Percentiles rank a stretch among this genome's conserved stretches.
Evolutionary conservation across 2,888 invertebrate genomes (phyloP).

Genomic region (Sylvicola cinctus): DNA sequence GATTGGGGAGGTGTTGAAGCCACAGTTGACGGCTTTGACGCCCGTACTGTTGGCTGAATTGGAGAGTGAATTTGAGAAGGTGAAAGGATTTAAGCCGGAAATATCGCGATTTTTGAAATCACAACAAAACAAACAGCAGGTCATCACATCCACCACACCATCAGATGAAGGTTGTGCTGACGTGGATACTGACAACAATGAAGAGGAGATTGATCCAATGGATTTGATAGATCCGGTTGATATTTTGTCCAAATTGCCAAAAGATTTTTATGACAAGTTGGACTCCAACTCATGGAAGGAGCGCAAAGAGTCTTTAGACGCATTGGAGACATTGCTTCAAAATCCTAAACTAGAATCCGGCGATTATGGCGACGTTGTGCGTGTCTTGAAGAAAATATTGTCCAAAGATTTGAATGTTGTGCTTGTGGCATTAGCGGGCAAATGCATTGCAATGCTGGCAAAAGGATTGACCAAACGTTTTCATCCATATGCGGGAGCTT

Average conservation of each 20-base stretch:
- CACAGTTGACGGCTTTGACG: slow-evolving; percentile 68
- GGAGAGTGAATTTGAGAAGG: slow-evolving; percentile 68
- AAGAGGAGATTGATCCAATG: slow-evolving; percentile 64
- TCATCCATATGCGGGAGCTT: slow-evolving; percentile 58
- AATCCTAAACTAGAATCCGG: slow-evolving; percentile 75
- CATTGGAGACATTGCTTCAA: slow-evolving; percentile 53
- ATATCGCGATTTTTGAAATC: slow-evolving; percentile 23
- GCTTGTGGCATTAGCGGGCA: slow-evolving; percentile 68
- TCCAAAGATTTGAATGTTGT: slow-evolving; percentile 91
- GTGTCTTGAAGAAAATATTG: slow-evolving; percentile 73
- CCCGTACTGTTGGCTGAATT: slow-evolving; percentile 79
- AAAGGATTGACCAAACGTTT: slow-evolving; percentile 74
- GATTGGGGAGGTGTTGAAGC: slow-evolving; percentile 64
- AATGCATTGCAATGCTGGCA: slow-evolving; percentile 65
- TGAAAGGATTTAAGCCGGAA: slow-evolving; percentile 24
- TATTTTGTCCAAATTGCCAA: slow-evolving; percentile 77
- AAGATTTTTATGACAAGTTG: slow-evolving; percentile 85
- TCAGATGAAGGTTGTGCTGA: slow-evolving; percentile 23
- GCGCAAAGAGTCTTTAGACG: slow-evolving; percentile 77
- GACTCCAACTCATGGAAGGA: slow-evolving; percentile 97
- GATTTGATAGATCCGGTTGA: slow-evolving; percentile 85
- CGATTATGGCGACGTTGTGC: slow-evolving; percentile 78
- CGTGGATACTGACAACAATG: slow-evolving; percentile 38
- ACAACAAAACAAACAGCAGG: slow-evolving; percentile 21
- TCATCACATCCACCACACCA: slow-evolving; percentile 17